Evolutionary conservation across 2,888 invertebrate genomes (phyloP).

Genomic region (Melieria omissa): DNA sequence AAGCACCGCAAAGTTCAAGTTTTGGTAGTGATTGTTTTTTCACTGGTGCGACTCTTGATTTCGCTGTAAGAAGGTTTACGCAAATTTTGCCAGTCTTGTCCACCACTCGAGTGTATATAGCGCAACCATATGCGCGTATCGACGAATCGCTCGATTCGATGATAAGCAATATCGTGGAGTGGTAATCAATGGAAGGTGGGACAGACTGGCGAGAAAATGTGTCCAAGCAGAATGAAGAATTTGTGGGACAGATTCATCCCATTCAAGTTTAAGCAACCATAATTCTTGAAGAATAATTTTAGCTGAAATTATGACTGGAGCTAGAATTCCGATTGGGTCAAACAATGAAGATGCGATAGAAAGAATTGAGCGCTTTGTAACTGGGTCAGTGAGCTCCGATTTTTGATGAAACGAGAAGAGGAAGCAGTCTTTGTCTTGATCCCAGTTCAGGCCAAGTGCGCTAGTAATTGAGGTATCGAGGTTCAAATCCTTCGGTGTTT

Average conservation of each 20-base stretch:
- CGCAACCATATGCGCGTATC: constrained; percentile 20
- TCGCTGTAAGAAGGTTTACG: constrained; percentile 14
- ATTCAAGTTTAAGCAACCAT: not conserved
- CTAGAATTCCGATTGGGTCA: constrained; percentile 22
- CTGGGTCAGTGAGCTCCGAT: no score
- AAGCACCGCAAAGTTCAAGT: constrained; percentile 27
- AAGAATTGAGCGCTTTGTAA: constrained; percentile 24
- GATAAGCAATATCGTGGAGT: constrained; percentile 14
- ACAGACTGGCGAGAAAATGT: not conserved
- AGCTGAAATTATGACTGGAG: not conserved
- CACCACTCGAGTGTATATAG: constrained; percentile 13
- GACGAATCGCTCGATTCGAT: constrained; percentile 16
- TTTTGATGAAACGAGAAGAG: no score
- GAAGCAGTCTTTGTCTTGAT: no score
- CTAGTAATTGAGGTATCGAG: no score
- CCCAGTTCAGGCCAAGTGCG: no score
- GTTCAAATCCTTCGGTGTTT: no score
- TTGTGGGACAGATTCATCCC: not conserved
- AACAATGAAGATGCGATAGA: constrained; percentile 22
- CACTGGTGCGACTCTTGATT: constrained; percentile 28
- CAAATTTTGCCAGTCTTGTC: no score
- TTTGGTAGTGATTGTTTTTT: constrained; percentile 25
- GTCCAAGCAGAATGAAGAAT: not conserved
- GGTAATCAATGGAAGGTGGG: not conserved
- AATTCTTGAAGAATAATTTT: not conserved